Evolutionary conservation across 2,113 vertebrate species (phyloP).

Genomic region (Stigmatopora nigra): DNA sequence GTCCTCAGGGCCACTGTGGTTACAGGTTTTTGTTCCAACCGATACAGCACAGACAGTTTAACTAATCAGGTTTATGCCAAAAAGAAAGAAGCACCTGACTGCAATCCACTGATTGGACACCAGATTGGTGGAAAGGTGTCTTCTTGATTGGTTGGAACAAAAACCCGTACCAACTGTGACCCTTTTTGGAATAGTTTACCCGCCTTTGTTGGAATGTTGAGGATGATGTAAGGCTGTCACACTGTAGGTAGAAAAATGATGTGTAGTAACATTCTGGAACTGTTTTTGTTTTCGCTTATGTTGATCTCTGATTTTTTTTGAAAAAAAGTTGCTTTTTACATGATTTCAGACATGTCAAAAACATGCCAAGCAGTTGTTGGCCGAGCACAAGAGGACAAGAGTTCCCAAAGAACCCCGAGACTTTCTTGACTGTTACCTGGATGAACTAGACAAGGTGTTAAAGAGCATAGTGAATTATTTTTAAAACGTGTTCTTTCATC

Average conservation of each 20-base stretch:
- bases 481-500: background rate
- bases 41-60: too few species aligned
- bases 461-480: background rate
- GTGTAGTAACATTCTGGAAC: background rate
- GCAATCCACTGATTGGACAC: too few species aligned
- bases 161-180: too few species aligned
- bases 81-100: too few species aligned
- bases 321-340: background rate
- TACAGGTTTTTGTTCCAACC: too few species aligned
- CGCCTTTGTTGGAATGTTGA: background rate
- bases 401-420: slow-evolving; percentile 43
- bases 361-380: slow-evolving; percentile 8
- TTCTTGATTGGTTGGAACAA: too few species aligned
- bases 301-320: background rate
- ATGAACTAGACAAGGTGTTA: slow-evolving; percentile 46
- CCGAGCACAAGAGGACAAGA: slow-evolving; percentile 43
- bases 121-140: too few species aligned
- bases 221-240: background rate
- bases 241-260: background rate
- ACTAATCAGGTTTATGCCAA: too few species aligned
- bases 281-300: background rate
- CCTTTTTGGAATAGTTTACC: too few species aligned
- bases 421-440: slow-evolving; percentile 55
- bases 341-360: slow-evolving; percentile 13
- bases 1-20: too few species aligned